These are phyloP conservation scores for Helicoverpa assulta DNA, from an alignment of 2,888 invertebrate species.

Conservation along the genomic window DNA sequence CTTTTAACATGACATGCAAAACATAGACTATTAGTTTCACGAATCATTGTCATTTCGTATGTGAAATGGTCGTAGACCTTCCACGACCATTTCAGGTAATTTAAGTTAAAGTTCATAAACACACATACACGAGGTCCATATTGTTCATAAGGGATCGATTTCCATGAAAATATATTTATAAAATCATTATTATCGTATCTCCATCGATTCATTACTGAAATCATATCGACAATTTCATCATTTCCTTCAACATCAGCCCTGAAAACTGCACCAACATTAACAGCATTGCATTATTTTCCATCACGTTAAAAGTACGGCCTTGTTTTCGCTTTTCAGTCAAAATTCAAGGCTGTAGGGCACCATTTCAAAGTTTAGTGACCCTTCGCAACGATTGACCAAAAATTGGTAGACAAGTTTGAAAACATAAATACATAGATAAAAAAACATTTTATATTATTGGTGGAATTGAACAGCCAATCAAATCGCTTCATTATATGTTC, in stretches of 20 bases:
- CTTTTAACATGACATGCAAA: slow-evolving; percentile 19
- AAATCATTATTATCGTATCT: background rate
- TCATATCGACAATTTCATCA: background rate
- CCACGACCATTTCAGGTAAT: too few relatives aligned
- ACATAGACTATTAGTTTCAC: slow-evolving; percentile 5
- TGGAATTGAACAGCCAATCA: slow-evolving; percentile 41
- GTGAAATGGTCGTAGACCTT: too few relatives aligned
- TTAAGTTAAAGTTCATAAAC: slow-evolving; percentile 11
- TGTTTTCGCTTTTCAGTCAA: slow-evolving; percentile 47
- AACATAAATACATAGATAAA: background rate
- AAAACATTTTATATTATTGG: slow-evolving; percentile 28
- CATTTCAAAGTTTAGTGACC: slow-evolving; percentile 23
- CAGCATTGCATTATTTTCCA: slow-evolving; percentile 29
- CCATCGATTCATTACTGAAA: background rate
- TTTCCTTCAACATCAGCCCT: background rate
- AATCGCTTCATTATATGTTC: slow-evolving; percentile 39
- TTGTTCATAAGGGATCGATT: slow-evolving; percentile 2
- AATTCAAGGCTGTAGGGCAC: slow-evolving; percentile 35
- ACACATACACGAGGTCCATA: background rate
- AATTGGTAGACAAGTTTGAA: background rate
- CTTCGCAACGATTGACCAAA: background rate
- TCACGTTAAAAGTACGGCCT: slow-evolving; percentile 35
- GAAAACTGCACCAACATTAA: slow-evolving; percentile 9
- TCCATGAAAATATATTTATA: background rate
- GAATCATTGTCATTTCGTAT: background rate